Evolutionary conservation across 2,797 vertebrate genomes (phyloP).

Genomic region (Clangula hyemalis): DNA sequence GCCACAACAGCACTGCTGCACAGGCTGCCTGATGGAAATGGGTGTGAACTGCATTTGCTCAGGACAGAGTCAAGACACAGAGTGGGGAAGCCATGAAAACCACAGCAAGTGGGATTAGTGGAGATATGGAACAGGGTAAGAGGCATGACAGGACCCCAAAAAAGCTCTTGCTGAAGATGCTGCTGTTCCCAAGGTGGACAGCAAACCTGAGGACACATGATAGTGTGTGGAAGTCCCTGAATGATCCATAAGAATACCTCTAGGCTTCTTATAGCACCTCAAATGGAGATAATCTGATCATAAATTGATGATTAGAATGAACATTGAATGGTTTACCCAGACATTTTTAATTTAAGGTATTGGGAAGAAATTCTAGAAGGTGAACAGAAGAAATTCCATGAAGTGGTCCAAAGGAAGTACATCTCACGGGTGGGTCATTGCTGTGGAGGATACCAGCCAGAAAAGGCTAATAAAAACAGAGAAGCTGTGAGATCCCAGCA

Average conservation of each 20-base stretch:
- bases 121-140: not conserved
- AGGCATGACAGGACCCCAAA: fast-evolving
- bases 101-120: not conserved
- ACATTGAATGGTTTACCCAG: not conserved
- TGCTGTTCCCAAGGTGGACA: fast-evolving
- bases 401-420: not conserved
- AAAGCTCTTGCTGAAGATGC: not conserved
- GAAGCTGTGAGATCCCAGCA: slow-evolving; percentile 54
- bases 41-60: not conserved
- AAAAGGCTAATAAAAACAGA: slow-evolving; percentile 13
- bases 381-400: slow-evolving; percentile 23
- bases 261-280: not conserved
- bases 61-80: not conserved
- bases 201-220: not conserved
- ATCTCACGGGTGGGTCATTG: not conserved
- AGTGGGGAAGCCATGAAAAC: not conserved
- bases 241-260: not conserved
- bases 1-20: not conserved
- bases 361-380: slow-evolving; percentile 27
- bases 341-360: slow-evolving; percentile 3
- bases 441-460: not conserved
- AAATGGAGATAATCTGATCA: not conserved
- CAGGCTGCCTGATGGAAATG: fast-evolving
- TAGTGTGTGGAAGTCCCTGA: fast-evolving
- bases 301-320: not conserved